A percentile compares a stretch with the other conserved stretches of the same genome.
These are phyloP conservation scores for Cheilosia soror DNA, from an alignment of 2,888 invertebrate species.

Conservation along the genomic window DNA sequence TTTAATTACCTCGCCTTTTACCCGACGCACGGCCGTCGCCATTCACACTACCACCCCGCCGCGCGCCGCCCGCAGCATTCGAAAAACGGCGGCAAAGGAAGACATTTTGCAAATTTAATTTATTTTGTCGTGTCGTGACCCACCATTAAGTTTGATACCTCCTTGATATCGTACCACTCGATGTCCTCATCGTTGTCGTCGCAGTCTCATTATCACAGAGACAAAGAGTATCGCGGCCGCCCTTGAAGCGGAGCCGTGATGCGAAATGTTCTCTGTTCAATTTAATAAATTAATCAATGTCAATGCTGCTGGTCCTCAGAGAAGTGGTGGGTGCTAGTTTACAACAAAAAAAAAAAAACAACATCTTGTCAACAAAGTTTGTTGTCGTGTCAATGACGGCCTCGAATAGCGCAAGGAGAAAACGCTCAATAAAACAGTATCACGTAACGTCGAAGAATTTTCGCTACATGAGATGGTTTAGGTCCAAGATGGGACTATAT, in stretches of 20 bases:
- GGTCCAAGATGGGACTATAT: neutral
- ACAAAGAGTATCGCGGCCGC: conserved; percentile 30
- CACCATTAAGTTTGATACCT: conserved; percentile 30
- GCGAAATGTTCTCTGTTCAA: conserved; percentile 40
- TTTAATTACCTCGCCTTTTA: conserved; percentile 55
- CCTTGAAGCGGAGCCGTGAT: neutral
- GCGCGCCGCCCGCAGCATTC: neutral
- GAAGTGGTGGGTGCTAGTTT: conserved; percentile 6
- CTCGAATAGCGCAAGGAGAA: neutral
- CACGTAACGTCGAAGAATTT: conserved; percentile 8
- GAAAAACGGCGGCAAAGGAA: neutral
- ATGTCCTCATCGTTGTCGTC: neutral
- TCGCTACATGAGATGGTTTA: conserved; percentile 8
- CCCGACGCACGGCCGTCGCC: neutral
- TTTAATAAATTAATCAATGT: conserved; percentile 65
- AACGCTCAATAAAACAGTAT: neutral
- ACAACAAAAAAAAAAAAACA: neutral
- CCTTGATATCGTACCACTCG: neutral
- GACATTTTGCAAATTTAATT: conserved; percentile 62
- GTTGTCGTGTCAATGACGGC: neutral
- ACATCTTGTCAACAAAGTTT: conserved; percentile 39
- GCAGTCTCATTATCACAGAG: conserved; percentile 56
- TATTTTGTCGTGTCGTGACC: conserved; percentile 32
- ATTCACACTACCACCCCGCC: neutral
- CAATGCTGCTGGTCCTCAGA: conserved; percentile 22